phyloP scores from a whole-genome alignment of 2,888 invertebrate genomes.

The Nasonia oneida region DNA sequence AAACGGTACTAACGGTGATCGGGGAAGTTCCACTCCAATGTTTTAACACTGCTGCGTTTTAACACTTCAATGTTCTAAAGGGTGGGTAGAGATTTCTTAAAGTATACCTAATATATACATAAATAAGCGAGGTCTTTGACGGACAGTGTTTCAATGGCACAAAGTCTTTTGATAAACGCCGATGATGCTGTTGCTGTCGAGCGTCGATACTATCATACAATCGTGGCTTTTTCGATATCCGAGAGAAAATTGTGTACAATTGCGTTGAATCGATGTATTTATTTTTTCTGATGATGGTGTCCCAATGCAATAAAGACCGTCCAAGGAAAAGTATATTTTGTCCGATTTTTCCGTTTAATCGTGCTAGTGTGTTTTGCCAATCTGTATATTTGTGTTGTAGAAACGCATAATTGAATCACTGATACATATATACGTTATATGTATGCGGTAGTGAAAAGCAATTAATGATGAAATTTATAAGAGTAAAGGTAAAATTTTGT shows the following conservation, averaged over 20 bases:
- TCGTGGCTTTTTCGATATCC: slow-evolving; percentile 10
- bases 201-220: neutral
- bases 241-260: slow-evolving; percentile 49
- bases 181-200: neutral
- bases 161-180: neutral
- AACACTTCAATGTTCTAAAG: slow-evolving; percentile 34
- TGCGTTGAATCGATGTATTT: slow-evolving; percentile 5
- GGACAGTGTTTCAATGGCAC: slow-evolving; percentile 43
- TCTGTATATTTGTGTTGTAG: neutral
- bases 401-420: neutral
- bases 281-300: neutral
- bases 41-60: slow-evolving; percentile 39
- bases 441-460: too few species aligned
- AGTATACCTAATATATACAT: neutral
- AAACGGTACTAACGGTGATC: slow-evolving; percentile 49
- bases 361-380: neutral
- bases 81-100: slow-evolving; percentile 34
- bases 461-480: neutral
- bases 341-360: neutral
- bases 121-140: slow-evolving; percentile 20
- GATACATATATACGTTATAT: neutral
- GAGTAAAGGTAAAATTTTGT: neutral
- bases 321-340: neutral
- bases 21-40: slow-evolving; percentile 14
- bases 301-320: neutral